These are phyloP conservation scores for Neomicropteryx cornuta DNA, from an alignment of 1,140 invertebrate genomes.

Conservation along the genomic window DNA sequence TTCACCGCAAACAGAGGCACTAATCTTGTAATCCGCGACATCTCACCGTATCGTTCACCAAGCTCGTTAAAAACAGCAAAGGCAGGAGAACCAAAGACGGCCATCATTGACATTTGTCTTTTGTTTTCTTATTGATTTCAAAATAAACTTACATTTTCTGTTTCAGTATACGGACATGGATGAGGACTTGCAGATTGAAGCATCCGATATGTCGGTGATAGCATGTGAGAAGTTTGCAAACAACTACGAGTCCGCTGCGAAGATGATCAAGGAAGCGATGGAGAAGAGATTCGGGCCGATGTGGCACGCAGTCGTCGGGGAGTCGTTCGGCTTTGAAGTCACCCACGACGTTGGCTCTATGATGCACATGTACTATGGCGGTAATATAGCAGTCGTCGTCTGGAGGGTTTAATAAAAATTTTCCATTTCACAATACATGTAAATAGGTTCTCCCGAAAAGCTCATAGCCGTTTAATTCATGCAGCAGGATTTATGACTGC, in stretches of 20 bases:
- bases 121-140: too few relatives aligned
- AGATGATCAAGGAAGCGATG: slow-evolving; percentile 85
- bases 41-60: too few relatives aligned
- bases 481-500: too few relatives aligned
- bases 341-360: slow-evolving; percentile 84
- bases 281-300: slow-evolving; percentile 90
- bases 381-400: slow-evolving; percentile 76
- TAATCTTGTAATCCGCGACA: too few relatives aligned
- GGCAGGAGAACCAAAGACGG: too few relatives aligned
- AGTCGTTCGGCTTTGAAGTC: slow-evolving; percentile 88
- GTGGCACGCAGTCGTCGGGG: slow-evolving; percentile 88
- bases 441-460: too few relatives aligned
- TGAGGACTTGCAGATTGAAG: slow-evolving; percentile 82
- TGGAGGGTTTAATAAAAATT: slow-evolving; percentile 69
- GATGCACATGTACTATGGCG: slow-evolving; percentile 86
- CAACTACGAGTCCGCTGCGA: slow-evolving; percentile 65
- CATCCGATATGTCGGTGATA: slow-evolving; percentile 79
- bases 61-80: too few relatives aligned
- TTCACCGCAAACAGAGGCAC: too few relatives aligned
- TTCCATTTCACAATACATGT: too few relatives aligned
- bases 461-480: too few relatives aligned
- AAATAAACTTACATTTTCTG: too few relatives aligned
- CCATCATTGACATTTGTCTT: too few relatives aligned
- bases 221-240: slow-evolving; percentile 82
- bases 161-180: slow-evolving; percentile 77